Conservation (phyloP, 2,113 vertebrate species). For the Acrocephalus arundinaceus region DNA sequence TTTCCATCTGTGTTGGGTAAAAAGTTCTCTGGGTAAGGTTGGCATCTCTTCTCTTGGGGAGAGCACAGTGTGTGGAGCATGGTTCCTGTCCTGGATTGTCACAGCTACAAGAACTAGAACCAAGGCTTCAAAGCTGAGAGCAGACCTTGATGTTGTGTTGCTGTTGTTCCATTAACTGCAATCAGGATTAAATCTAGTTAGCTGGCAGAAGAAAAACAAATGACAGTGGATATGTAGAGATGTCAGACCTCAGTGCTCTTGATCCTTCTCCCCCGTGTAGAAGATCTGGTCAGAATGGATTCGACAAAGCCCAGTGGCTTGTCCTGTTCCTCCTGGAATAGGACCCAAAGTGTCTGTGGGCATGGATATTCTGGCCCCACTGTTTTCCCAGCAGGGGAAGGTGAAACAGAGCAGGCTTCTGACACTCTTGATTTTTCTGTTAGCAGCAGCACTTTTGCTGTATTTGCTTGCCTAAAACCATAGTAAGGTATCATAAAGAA, state of each 20-base stretch:
- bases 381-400: neutral
- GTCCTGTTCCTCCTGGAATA: neutral
- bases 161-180: neutral
- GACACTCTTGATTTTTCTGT: neutral
- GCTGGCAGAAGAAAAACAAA: neutral
- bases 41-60: neutral
- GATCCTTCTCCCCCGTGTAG: neutral
- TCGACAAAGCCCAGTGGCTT: neutral
- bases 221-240: neutral
- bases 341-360: neutral
- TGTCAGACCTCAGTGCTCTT: neutral
- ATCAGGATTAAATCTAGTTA: neutral
- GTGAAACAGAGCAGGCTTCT: neutral
- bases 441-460: neutral
- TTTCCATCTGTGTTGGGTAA: neutral
- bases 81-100: neutral
- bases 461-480: neutral
- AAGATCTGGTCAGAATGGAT: neutral
- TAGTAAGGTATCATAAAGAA: neutral
- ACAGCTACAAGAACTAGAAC: neutral
- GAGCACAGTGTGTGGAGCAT: neutral
- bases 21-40: neutral
- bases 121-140: conserved; percentile 7
- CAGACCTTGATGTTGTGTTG: neutral
- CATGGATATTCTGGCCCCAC: neutral